Evolutionary conservation across 2,888 invertebrate genomes (phyloP).

Genomic region (Dastarcus helophoroides): DNA sequence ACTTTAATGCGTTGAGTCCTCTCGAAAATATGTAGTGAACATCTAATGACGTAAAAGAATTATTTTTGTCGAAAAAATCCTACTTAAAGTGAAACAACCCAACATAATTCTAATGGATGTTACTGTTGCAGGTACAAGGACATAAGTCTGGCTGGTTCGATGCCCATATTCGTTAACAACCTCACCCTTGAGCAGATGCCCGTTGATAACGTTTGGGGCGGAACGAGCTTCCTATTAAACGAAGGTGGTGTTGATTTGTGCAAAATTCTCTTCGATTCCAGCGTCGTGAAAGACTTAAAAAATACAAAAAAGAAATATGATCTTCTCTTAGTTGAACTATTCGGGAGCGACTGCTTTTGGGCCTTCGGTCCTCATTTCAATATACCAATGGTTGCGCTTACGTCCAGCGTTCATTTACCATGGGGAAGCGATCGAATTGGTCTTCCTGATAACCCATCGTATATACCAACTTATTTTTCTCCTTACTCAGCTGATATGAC

Average conservation of each 20-base stretch:
- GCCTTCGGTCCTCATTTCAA: conserved; percentile 46
- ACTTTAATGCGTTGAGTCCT: too few species aligned
- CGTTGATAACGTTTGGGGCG: too few species aligned
- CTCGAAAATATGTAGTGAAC: too few species aligned
- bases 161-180: too few species aligned
- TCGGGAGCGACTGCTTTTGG: conserved; percentile 48
- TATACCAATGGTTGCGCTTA: conserved; percentile 45
- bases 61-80: too few species aligned
- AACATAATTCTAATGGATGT: too few species aligned
- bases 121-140: too few species aligned
- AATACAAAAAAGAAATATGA: conserved; percentile 19
- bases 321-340: conserved; percentile 45
- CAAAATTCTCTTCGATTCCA: conserved; percentile 18
- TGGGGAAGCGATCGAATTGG: conserved; percentile 46
- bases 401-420: conserved; percentile 45
- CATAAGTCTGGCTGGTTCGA: too few species aligned
- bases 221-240: too few species aligned
- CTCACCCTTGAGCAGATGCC: too few species aligned
- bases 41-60: too few species aligned
- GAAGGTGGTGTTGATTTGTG: conserved; percentile 18
- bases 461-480: conserved; percentile 44
- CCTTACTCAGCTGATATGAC: conserved; percentile 41
- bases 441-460: conserved; percentile 47
- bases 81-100: too few species aligned
- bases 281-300: conserved; percentile 17